Evolutionary conservation across 2,888 invertebrate genomes (phyloP), one percentile per base, ranked within the genome.

Genomic region (Nasonia oneida): DNA sequence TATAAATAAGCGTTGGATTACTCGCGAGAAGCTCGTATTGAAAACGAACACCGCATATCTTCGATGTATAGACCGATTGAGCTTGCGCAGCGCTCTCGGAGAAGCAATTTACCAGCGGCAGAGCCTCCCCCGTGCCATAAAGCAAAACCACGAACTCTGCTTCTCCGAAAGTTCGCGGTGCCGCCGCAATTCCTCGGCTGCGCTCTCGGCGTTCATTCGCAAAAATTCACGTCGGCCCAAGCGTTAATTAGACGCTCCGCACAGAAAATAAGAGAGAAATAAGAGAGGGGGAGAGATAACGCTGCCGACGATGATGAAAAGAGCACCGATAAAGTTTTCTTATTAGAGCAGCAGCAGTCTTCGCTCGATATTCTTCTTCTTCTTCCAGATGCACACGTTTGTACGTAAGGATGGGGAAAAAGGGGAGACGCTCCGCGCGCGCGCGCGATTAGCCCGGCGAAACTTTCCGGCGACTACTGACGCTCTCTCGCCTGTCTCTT

Each of bases 321-420:
- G 29, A 67, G 67, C 10, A 1, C 64, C 64, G 77, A 37, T n/a
- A 61, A 77, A 77, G 37, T 77, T 77, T 77, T 77, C 77, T 39
- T 77, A 77, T 77, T 77, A 77, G 53, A 50, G 76, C 76, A 33
- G 18, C 53, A 67, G 12, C 47, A 47, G 47, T 47, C 3, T 67
- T 29, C 29, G 10, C n/a, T 8, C 42, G n/a, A 5, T 12, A 12
- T 73, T 42, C 39, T 73, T 73, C 39, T 33, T 29, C 67, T 29
- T 33, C 8, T 42, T 42, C 42, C 10, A 42, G 18, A 33, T 29
- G 42, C n/a, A 23, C 15, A 33, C 29, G 12, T 1, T 12, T 67
- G 4, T 70, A 4, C 15, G 2, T 33, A 29, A 3, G 70, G 12
- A 23, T 29, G n/a, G 23, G 3, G 23, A 42, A n/a, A 5, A 12